phyloP scores from a whole-genome alignment of 2,113 vertebrate genomes.

The Crotalus horridus region DNA sequence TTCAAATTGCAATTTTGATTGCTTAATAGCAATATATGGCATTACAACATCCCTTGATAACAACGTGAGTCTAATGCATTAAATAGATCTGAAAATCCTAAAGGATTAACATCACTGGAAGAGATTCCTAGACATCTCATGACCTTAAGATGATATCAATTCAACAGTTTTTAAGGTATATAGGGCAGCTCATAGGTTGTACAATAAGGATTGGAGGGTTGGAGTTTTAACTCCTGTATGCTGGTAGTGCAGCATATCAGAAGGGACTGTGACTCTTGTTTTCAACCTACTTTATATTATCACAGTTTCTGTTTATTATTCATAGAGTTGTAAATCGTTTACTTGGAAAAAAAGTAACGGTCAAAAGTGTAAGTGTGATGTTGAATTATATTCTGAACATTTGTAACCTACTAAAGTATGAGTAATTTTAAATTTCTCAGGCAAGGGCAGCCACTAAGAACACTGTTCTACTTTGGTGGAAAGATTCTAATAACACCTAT shows the following conservation, averaged over 20 bases:
- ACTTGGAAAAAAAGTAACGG: not conserved
- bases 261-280: not conserved
- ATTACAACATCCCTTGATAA: not conserved
- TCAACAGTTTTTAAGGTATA: not conserved
- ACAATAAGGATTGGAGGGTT: not conserved
- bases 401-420: not conserved
- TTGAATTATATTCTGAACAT: not conserved
- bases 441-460: not conserved
- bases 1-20: not conserved
- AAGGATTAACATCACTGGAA: not conserved
- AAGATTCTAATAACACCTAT: not conserved
- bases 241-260: not conserved
- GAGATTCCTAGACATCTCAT: not conserved
- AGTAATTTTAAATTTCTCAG: too few relatives aligned
- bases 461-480: not conserved
- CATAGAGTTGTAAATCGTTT: not conserved
- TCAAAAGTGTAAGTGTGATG: not conserved
- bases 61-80: not conserved
- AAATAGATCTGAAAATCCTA: not conserved
- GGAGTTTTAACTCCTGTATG: not conserved
- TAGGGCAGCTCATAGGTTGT: not conserved
- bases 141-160: not conserved
- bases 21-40: not conserved
- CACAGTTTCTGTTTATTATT: not conserved
- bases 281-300: not conserved